These are phyloP conservation scores for Tragelaphus buxtoni DNA, from an alignment of 2,113 vertebrate genomes.

Conservation along the genomic window DNA sequence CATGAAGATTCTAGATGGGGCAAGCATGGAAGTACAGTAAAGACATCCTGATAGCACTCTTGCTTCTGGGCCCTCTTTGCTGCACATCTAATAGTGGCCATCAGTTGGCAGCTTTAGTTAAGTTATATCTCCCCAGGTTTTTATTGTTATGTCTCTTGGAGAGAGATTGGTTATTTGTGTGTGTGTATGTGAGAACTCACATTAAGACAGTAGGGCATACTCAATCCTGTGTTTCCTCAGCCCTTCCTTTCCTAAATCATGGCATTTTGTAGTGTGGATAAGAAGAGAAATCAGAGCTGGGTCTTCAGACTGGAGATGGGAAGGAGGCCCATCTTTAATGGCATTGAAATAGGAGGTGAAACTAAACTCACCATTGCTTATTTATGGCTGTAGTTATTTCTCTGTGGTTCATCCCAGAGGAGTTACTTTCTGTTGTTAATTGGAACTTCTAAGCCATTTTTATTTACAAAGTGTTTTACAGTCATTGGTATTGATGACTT, in stretches of 20 bases:
- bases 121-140: background rate
- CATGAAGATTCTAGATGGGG: background rate
- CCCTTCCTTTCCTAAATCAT: background rate
- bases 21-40: background rate
- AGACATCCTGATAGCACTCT: background rate
- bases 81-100: background rate
- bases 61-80: background rate
- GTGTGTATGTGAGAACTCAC: background rate
- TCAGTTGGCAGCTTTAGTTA: background rate
- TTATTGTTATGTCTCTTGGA: background rate
- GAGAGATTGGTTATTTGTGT: background rate
- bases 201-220: background rate
- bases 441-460: slow-evolving; percentile 74
- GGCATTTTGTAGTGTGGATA: background rate
- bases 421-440: slow-evolving; percentile 70
- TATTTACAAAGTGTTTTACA: slow-evolving; percentile 76
- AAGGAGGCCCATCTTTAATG: slow-evolving; percentile 40
- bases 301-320: background rate
- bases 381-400: slow-evolving; percentile 70
- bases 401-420: slow-evolving; percentile 54
- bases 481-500: slow-evolving; percentile 74
- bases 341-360: slow-evolving; percentile 55
- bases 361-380: slow-evolving; percentile 60
- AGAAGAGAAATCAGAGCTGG: background rate
- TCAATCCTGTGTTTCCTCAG: background rate